A percentile compares a stretch with the other conserved stretches of the same genome.
Conservation (phyloP, 1,140 invertebrate species). For the Drosophila ercepeae region DNA sequence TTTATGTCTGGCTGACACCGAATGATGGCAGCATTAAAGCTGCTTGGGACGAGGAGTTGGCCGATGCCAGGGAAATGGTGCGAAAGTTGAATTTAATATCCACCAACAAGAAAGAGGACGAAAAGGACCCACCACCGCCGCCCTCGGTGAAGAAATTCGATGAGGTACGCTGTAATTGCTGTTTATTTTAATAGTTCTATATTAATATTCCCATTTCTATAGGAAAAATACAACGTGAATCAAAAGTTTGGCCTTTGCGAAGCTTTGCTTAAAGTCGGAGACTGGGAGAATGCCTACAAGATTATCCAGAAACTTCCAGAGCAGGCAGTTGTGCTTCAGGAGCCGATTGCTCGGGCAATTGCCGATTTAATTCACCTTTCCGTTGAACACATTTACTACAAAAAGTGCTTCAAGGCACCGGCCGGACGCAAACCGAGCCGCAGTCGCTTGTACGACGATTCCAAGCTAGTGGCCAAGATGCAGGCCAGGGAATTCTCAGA, state of each 20-base stretch:
- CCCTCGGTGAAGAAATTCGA: conserved; percentile 87
- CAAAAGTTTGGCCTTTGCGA: conserved; percentile 97
- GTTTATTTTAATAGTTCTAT: background rate
- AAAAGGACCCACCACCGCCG: conserved; percentile 87
- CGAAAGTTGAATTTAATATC: conserved; percentile 93
- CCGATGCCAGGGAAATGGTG: conserved; percentile 94
- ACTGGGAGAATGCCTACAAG: conserved; percentile 93
- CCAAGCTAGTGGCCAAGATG: conserved; percentile 62
- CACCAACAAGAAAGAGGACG: conserved; percentile 92
- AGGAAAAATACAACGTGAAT: conserved; percentile 89
- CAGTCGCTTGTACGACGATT: conserved; percentile 63
- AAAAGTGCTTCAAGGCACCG: conserved; percentile 85
- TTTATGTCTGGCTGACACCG: conserved; percentile 96
- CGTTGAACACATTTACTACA: conserved; percentile 95
- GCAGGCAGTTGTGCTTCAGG: conserved; percentile 90
- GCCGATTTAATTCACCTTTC: conserved; percentile 92
- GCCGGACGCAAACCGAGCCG: conserved; percentile 51
- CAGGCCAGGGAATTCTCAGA: conserved; percentile 87
- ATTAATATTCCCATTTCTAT: background rate
- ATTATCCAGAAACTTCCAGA: conserved; percentile 93
- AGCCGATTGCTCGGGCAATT: conserved; percentile 91
- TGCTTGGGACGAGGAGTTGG: conserved; percentile 92
- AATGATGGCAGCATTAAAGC: conserved; percentile 92
- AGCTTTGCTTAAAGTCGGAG: conserved; percentile 93
- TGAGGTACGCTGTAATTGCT: conserved; percentile 61